Evolutionary conservation across 2,113 vertebrate species (phyloP).

Genomic region (Lates calcarifer): DNA sequence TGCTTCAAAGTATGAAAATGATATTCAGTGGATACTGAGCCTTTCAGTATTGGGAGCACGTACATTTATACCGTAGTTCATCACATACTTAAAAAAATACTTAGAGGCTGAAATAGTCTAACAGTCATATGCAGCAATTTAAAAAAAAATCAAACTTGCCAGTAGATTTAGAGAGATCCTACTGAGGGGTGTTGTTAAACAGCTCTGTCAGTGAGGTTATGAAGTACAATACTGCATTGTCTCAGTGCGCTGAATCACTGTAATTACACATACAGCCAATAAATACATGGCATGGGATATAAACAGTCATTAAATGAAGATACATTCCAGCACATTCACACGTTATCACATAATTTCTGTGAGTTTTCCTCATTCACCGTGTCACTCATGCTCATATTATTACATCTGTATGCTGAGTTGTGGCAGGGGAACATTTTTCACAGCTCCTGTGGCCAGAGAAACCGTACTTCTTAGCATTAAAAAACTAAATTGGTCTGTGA

Average conservation of each 20-base stretch:
- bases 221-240: background rate
- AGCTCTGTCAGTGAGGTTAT: background rate
- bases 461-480: background rate
- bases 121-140: background rate
- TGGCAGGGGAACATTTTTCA: background rate
- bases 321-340: too few species aligned
- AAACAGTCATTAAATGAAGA: too few species aligned
- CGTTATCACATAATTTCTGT: background rate
- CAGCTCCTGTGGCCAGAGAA: background rate
- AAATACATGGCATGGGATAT: background rate
- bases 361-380: background rate
- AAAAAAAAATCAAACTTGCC: too few species aligned
- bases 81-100: background rate
- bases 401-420: background rate
- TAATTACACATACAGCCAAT: background rate
- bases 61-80: too few species aligned
- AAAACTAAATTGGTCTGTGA: background rate
- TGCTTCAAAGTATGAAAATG: background rate
- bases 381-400: background rate
- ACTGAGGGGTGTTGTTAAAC: background rate
- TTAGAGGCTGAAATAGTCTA: background rate
- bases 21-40: background rate
- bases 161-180: background rate
- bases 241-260: background rate
- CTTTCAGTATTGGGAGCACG: background rate